These are phyloP conservation scores for Lasius platythorax DNA, from an alignment of 2,888 invertebrate species.

Conservation along the genomic window DNA sequence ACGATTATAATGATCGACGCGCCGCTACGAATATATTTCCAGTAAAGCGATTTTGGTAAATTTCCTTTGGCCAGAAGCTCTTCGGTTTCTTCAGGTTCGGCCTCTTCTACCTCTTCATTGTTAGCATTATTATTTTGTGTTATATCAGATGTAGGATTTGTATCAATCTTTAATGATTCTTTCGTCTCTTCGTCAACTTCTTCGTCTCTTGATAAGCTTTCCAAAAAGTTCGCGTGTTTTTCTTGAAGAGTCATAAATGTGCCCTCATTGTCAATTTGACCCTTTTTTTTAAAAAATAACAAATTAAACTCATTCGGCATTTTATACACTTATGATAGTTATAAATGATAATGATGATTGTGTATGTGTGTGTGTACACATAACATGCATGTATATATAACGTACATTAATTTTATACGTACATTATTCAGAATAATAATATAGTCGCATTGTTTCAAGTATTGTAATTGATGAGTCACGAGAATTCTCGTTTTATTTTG, in stretches of 20 bases:
- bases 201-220: constrained; percentile 84
- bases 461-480: constrained; percentile 95
- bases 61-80: constrained; percentile 90
- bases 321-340: constrained; percentile 7
- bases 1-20: constrained; percentile 88
- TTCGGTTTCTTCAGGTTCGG: constrained; percentile 88
- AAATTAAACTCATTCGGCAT: neutral
- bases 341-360: neutral
- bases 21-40: constrained; percentile 91
- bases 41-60: constrained; percentile 89
- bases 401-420: constrained; percentile 82
- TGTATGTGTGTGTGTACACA: neutral
- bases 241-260: constrained; percentile 88
- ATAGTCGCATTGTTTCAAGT: constrained; percentile 89
- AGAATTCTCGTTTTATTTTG: constrained; percentile 90
- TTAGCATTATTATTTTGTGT: constrained; percentile 22
- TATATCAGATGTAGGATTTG: constrained; percentile 47
- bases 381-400: neutral
- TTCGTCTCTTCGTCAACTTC: constrained; percentile 58
- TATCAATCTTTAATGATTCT: constrained; percentile 77
- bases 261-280: constrained; percentile 88
- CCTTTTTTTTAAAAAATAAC: constrained; percentile 85
- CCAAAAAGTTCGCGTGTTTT: constrained; percentile 86
- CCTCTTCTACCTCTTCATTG: constrained; percentile 72
- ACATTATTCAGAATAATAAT: constrained; percentile 90